Evolutionary conservation across 2,888 invertebrate genomes (phyloP).

Genomic region (Hirtodrosophila cameraria): DNA sequence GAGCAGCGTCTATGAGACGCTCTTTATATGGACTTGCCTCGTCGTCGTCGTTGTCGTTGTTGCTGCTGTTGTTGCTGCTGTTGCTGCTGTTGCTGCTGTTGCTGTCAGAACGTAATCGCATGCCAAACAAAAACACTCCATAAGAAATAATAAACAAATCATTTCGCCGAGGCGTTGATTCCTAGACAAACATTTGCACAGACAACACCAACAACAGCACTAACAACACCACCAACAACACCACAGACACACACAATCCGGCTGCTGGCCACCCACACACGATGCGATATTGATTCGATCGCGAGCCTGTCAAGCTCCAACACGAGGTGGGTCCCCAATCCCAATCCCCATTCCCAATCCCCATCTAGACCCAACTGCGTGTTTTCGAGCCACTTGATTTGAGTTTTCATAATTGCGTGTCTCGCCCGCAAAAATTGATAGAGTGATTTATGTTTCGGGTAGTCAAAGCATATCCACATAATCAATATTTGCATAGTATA

Average conservation of each 20-base stretch:
- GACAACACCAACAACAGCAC: slow-evolving; percentile 6
- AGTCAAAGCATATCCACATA: not conserved
- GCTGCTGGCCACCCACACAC: slow-evolving; percentile 67
- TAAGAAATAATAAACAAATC: slow-evolving; percentile 79
- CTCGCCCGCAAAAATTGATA: slow-evolving; percentile 40
- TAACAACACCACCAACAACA: not conserved
- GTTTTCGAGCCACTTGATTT: slow-evolving; percentile 71
- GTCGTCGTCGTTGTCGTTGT: slow-evolving; percentile 14
- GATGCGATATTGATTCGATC: slow-evolving; percentile 71
- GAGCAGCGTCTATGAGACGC: not conserved
- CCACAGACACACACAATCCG: slow-evolving; percentile 24
- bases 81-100: slow-evolving; percentile 29
- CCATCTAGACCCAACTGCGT: slow-evolving; percentile 35
- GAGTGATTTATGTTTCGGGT: slow-evolving; percentile 9
- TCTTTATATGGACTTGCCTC: slow-evolving; percentile 58
- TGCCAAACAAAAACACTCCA: slow-evolving; percentile 80
- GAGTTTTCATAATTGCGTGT: slow-evolving; percentile 69
- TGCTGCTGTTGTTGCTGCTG: slow-evolving; percentile 8
- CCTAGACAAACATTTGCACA: slow-evolving; percentile 53
- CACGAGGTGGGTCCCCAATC: slow-evolving; percentile 45
- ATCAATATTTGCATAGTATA: too few relatives aligned
- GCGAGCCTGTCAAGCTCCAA: slow-evolving; percentile 52
- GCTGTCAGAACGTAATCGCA: slow-evolving; percentile 68
- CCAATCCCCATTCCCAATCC: slow-evolving; percentile 10
- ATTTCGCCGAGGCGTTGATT: slow-evolving; percentile 49